These are phyloP conservation scores for Lamproptera curius DNA, from an alignment of 2,888 invertebrate species.

Conservation along the genomic window DNA sequence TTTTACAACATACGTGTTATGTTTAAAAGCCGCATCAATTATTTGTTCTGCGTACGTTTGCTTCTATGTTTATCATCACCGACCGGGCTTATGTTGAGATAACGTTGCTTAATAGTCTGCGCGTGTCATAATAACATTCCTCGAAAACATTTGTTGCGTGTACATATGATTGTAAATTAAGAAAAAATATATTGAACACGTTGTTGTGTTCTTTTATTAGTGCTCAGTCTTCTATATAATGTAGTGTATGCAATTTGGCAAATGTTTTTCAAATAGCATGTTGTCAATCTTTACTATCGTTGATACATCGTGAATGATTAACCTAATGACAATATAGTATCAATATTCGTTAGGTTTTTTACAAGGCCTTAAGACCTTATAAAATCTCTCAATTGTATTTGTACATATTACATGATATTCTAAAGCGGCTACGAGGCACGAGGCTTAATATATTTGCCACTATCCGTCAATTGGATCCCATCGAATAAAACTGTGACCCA, in stretches of 20 bases:
- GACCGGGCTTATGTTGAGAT: slow-evolving; percentile 17
- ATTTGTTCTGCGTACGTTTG: slow-evolving; percentile 11
- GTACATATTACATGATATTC: too few species aligned
- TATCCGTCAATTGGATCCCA: too few species aligned
- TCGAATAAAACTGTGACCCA: too few species aligned
- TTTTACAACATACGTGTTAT: too few species aligned
- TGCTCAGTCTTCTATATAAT: background rate
- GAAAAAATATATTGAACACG: background rate
- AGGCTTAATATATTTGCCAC: too few species aligned
- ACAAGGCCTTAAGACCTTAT: background rate
- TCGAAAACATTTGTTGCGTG: too few species aligned
- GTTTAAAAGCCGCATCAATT: background rate
- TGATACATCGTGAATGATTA: background rate
- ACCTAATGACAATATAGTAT: background rate
- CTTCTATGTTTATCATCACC: slow-evolving; percentile 13
- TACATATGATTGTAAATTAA: slow-evolving; percentile 1
- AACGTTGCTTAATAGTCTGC: slow-evolving; percentile 17
- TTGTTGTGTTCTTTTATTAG: background rate
- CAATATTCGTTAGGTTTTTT: background rate
- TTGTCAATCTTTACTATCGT: background rate
- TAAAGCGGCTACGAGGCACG: too few species aligned
- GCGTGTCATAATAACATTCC: slow-evolving; percentile 14
- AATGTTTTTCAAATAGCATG: background rate
- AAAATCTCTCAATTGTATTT: too few species aligned
- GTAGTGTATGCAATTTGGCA: background rate